Conservation (phyloP, 2,113 vertebrate genomes). For the Grammomys surdaster region DNA sequence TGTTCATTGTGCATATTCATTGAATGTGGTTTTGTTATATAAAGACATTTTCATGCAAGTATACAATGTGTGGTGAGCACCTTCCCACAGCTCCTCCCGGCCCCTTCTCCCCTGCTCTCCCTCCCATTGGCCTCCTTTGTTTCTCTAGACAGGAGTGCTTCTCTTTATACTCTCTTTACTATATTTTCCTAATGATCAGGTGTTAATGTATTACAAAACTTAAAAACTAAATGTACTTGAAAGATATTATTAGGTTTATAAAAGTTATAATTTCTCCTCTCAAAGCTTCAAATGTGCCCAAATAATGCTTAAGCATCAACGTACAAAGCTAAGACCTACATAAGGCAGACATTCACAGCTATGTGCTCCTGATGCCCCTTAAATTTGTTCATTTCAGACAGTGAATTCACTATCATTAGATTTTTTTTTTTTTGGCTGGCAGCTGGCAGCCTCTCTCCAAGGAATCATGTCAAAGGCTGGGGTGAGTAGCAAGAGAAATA, state of each 20-base stretch:
- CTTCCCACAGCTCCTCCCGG: neutral
- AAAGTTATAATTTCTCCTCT: slow-evolving; percentile 57
- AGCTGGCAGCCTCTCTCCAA: slow-evolving; percentile 2
- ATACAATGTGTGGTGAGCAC: neutral
- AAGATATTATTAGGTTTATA: slow-evolving; percentile 46
- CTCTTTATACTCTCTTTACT: neutral
- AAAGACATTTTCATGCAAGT: neutral
- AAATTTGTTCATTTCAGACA: slow-evolving; percentile 50
- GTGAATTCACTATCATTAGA: slow-evolving; percentile 23
- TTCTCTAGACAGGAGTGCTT: neutral
- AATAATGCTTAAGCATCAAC: slow-evolving; percentile 56
- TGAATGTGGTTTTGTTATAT: neutral
- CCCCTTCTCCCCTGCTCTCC: neutral
- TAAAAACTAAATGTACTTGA: slow-evolving; percentile 57
- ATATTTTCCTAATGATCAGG: slow-evolving; percentile 50
- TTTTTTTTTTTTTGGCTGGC: slow-evolving; percentile 14
- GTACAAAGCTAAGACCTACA: neutral
- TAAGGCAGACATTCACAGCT: slow-evolving; percentile 1
- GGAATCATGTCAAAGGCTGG: neutral
- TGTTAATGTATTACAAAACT: slow-evolving; percentile 64
- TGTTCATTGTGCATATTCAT: neutral
- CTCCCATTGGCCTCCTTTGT: neutral
- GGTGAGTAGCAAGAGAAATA: neutral
- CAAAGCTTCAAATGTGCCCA: slow-evolving; percentile 19
- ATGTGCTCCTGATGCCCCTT: neutral